phyloP scores from a whole-genome alignment of 2,888 invertebrate genomes.

The Heliothis peltigera region DNA sequence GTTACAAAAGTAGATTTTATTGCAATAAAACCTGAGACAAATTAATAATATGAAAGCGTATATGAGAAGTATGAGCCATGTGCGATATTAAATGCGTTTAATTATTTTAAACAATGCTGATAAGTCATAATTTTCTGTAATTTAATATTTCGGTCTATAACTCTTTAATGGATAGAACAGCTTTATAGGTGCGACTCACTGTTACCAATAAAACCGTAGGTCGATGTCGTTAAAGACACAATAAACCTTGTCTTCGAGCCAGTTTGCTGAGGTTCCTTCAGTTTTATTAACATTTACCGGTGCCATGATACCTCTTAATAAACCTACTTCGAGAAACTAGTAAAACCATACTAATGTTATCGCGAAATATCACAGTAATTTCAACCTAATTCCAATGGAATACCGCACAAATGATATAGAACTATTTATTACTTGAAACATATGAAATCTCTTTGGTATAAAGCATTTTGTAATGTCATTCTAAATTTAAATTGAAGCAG shows the following conservation, averaged over 20 bases:
- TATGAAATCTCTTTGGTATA: background rate
- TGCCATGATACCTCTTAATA: slow-evolving; percentile 56
- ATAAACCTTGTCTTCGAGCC: slow-evolving; percentile 64
- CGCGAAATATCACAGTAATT: slow-evolving; percentile 7
- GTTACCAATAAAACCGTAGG: slow-evolving; percentile 66
- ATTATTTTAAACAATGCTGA: background rate
- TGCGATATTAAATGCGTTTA: no score
- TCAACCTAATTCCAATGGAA: slow-evolving; percentile 25
- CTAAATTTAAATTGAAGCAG: slow-evolving; percentile 37
- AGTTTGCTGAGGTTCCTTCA: slow-evolving; percentile 52
- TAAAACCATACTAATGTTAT: slow-evolving; percentile 22
- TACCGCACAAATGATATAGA: slow-evolving; percentile 15
- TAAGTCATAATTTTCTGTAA: slow-evolving; percentile 4
- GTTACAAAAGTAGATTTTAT: no score
- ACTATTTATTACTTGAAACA: slow-evolving; percentile 6
- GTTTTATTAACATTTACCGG: slow-evolving; percentile 64
- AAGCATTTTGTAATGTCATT: slow-evolving; percentile 34
- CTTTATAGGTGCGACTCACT: slow-evolving; percentile 42
- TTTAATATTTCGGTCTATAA: slow-evolving; percentile 5
- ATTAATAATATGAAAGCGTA: no score
- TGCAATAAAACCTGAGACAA: no score
- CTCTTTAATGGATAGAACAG: slow-evolving; percentile 15
- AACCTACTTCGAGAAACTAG: slow-evolving; percentile 52
- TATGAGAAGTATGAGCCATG: no score
- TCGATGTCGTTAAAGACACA: slow-evolving; percentile 70